Evolutionary conservation across 2,113 vertebrate genomes (phyloP), one percentile per base, ranked within the genome.

Genomic region (Trematomus loennbergii): DNA sequence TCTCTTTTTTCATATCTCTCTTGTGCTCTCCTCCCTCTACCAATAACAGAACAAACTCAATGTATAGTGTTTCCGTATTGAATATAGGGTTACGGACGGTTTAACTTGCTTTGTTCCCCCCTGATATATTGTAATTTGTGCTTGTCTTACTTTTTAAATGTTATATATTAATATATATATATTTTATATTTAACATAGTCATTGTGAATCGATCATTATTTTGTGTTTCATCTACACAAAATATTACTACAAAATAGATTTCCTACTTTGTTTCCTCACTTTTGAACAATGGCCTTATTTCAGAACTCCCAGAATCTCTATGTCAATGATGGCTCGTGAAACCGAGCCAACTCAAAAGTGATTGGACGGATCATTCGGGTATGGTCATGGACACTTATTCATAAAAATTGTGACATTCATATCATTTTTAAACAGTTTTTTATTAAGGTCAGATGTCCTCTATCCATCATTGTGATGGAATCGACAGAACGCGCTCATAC

Each of bases 401-500:
- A 20, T 66, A 25, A 48, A 1, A 36, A 54, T 16, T 25, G 5
- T 53, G 12, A 36, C 3, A 64, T 36, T 52, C 3, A 3, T 29
- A 40, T 57, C 0, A 50, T 49, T 55, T 33, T 67, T 16, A 9
- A 17, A 2, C 12, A 0, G 12, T 52, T n/a, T 15, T 22, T 63
- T 58, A 69, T 50, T 71, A 22, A 36, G 9, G 22, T 76, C 22
- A 68, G 72, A 82, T 57, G 50, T 73, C 64, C 49, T 25, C 71
- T 48, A 48, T 85, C 55, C 40, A 52, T 85, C 69, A 80, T 75
- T 57, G 40, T 22, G 59, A 46, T 57, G 1, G 33, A 52, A 64
- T 81, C 75, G 75, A 61, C 70, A 72, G 49, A 82, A 82, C 49
- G n/a, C 75, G 36, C 29, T 45, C 59, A 57, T 9, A 49, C 29